Conservation (phyloP, 2,888 invertebrate genomes). For the Acrocera orbiculus region DNA sequence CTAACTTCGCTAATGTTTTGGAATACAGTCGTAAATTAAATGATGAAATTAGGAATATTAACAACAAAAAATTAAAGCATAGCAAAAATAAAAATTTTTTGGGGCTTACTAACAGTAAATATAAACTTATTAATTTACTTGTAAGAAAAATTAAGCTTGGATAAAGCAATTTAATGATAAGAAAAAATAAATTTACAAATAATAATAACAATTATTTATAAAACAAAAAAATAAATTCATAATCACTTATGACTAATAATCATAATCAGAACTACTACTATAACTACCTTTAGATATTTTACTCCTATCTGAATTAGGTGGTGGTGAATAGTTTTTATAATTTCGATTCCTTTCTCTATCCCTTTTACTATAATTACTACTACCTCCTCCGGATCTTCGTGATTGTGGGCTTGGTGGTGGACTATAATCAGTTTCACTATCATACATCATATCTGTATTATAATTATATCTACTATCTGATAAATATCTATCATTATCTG, state of each 20-base stretch:
- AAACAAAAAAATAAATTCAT: slow-evolving; percentile 2
- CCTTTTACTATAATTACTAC: not conserved
- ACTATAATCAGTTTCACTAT: slow-evolving; percentile 50
- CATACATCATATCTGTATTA: slow-evolving; percentile 32
- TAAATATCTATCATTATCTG: slow-evolving; percentile 33
- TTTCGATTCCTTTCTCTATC: slow-evolving; percentile 1
- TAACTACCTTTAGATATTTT: slow-evolving; percentile 12
- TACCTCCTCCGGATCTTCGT: slow-evolving; percentile 24
- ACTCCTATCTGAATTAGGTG: slow-evolving; percentile 9
- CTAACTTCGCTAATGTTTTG: too few species aligned
- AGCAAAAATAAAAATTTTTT: too few species aligned
- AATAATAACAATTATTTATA: not conserved
- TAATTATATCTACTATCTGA: slow-evolving; percentile 35
- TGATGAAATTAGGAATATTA: too few species aligned
- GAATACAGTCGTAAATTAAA: too few species aligned
- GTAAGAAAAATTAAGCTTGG: not conserved
- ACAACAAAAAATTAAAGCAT: too few species aligned
- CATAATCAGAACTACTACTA: slow-evolving; percentile 6
- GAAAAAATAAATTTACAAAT: not conserved
- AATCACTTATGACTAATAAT: slow-evolving; percentile 5
- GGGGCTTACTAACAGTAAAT: too few species aligned
- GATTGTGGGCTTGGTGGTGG: slow-evolving; percentile 41
- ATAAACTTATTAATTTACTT: too few species aligned
- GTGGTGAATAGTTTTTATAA: slow-evolving; percentile 7
- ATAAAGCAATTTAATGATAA: not conserved